phyloP scores from a whole-genome alignment of 1,140 invertebrate genomes.

The Colletes gigas region DNA sequence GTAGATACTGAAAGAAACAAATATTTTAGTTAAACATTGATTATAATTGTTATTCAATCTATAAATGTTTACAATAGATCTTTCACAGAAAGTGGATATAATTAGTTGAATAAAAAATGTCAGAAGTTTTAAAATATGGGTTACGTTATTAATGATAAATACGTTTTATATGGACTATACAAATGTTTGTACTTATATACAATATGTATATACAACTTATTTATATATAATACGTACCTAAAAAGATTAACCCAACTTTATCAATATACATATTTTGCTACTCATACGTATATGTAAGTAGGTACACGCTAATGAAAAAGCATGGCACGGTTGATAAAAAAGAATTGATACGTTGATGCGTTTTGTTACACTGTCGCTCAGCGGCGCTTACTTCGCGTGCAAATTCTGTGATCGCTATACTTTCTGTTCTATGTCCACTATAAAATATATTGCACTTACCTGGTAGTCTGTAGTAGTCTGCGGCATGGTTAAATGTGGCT shows the following conservation, averaged over 20 bases:
- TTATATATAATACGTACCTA: no score
- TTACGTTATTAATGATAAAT: neutral
- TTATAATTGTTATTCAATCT: no score
- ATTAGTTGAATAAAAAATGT: neutral
- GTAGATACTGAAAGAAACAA: no score
- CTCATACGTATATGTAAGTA: no score
- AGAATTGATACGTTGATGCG: neutral
- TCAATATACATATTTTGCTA: no score
- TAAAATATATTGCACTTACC: conserved; percentile 27
- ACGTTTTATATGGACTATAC: neutral
- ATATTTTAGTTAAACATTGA: no score
- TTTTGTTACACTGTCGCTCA: neutral
- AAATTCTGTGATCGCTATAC: neutral
- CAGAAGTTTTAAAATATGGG: neutral
- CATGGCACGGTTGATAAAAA: neutral
- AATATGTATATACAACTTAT: no score
- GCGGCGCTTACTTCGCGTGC: neutral
- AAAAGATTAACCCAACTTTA: no score
- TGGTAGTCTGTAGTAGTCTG: conserved; percentile 42
- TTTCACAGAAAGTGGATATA: neutral
- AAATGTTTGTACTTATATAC: neutral
- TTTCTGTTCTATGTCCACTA: conserved; percentile 24
- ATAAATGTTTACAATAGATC: neutral
- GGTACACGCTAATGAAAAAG: no score
- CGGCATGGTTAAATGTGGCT: conserved; percentile 40